Conservation (phyloP, 1,140 invertebrate genomes). For the Orchestia grillus region DNA sequence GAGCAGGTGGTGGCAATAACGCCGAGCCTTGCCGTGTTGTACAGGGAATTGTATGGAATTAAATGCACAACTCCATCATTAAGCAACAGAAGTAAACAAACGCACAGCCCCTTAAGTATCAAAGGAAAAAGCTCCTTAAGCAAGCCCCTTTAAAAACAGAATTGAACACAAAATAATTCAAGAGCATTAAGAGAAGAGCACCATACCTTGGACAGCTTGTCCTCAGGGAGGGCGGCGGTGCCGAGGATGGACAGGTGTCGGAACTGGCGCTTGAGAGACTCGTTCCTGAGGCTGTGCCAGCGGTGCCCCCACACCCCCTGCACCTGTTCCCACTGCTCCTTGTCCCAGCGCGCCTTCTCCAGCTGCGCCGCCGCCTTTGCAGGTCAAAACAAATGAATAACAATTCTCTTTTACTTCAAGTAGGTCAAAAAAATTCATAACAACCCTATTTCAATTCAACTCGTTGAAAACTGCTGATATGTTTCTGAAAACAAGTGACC, state of each 20-base stretch:
- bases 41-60: too few species aligned
- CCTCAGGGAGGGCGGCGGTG: conserved; percentile 78
- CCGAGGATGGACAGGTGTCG: conserved; percentile 85
- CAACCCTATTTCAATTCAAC: not conserved
- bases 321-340: conserved; percentile 59
- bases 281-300: conserved; percentile 79
- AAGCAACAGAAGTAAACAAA: too few species aligned
- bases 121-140: too few species aligned
- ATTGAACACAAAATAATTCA: not conserved
- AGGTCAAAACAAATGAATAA: too few species aligned
- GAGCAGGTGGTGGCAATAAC: too few species aligned
- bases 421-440: not conserved
- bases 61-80: too few species aligned
- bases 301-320: conserved; percentile 57
- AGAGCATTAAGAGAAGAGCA: not conserved
- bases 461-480: too few species aligned
- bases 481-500: too few species aligned
- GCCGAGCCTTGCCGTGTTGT: too few species aligned
- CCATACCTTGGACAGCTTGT: conserved; percentile 85
- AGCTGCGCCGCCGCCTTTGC: conserved; percentile 62
- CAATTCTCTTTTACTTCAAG: too few species aligned
- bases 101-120: too few species aligned
- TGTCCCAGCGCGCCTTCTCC: conserved; percentile 61
- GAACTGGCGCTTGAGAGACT: conserved; percentile 80
- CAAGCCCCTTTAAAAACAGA: too few species aligned